These are phyloP conservation scores for Rhagonycha lutea DNA, from an alignment of 2,888 invertebrate species.

Conservation along the genomic window DNA sequence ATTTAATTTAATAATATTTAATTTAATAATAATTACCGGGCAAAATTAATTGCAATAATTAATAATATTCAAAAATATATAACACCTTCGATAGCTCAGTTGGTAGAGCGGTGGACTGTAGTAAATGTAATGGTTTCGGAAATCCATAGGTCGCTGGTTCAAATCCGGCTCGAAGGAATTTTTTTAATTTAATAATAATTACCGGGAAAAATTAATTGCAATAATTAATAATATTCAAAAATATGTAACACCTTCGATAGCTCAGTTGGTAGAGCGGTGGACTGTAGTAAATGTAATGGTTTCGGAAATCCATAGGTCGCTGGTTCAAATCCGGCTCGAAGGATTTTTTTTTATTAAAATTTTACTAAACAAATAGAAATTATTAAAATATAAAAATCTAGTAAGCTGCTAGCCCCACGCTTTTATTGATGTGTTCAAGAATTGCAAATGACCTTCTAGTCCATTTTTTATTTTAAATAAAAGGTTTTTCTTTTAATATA, in stretches of 20 bases:
- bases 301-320: constrained; percentile 66
- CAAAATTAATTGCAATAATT: neutral
- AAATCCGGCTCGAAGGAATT: constrained; percentile 69
- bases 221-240: neutral
- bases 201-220: neutral
- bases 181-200: constrained; percentile 1
- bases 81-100: constrained; percentile 51
- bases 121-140: constrained; percentile 34
- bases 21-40: neutral
- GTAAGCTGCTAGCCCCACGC: too few relatives aligned
- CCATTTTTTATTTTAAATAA: too few relatives aligned
- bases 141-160: constrained; percentile 72
- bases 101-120: constrained; percentile 54
- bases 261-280: constrained; percentile 54
- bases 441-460: too few relatives aligned
- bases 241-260: constrained; percentile 27
- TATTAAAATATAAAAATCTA: too few relatives aligned
- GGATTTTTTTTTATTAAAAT: constrained; percentile 50
- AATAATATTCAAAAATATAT: neutral
- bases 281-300: constrained; percentile 42
- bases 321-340: constrained; percentile 73
- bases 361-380: too few relatives aligned
- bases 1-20: too few relatives aligned
- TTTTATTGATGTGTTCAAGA: too few relatives aligned
- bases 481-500: too few relatives aligned